phyloP scores from a whole-genome alignment of 1,140 invertebrate species.

The Drosophila persimilis region DNA sequence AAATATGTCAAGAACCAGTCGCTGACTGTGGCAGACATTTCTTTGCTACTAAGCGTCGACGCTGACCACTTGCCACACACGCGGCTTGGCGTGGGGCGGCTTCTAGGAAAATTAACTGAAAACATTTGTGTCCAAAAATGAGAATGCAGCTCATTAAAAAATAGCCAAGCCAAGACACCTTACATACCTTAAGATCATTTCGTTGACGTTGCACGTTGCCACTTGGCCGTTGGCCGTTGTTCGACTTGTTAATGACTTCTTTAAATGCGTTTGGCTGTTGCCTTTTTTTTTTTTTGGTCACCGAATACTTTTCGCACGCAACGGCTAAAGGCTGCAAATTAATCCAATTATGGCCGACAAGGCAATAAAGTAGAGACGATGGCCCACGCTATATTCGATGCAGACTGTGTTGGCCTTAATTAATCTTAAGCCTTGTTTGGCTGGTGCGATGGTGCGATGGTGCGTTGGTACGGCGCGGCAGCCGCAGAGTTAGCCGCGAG shows the following conservation, averaged over 20 bases:
- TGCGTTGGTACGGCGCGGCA: neutral
- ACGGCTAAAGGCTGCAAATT: constrained; percentile 46
- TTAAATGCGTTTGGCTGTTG: constrained; percentile 52
- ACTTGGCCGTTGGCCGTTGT: constrained; percentile 59
- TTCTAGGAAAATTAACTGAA: constrained; percentile 53
- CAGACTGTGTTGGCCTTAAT: constrained; percentile 57
- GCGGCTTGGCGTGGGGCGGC: neutral
- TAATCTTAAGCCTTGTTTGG: constrained; percentile 30
- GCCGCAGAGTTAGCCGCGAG: constrained; percentile 24
- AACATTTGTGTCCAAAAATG: constrained; percentile 51
- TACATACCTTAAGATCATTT: constrained; percentile 79
- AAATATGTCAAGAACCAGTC: constrained; percentile 31
- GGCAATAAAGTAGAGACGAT: constrained; percentile 17
- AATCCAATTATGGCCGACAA: constrained; percentile 62
- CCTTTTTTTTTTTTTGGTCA: constrained; percentile 33
- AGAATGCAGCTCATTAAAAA: constrained; percentile 59
- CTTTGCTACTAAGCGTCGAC: constrained; percentile 7
- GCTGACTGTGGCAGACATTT: constrained; percentile 16
- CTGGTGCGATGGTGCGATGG: constrained; percentile 21
- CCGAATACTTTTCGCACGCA: constrained; percentile 50
- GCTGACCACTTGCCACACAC: constrained; percentile 38
- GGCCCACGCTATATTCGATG: constrained; percentile 36
- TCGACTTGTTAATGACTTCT: constrained; percentile 63
- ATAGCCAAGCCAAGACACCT: constrained; percentile 28
- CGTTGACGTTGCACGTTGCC: constrained; percentile 70